Base-by-base conservation (phyloP, 2,797 vertebrate genomes). In the Characodon lateralis region DNA sequence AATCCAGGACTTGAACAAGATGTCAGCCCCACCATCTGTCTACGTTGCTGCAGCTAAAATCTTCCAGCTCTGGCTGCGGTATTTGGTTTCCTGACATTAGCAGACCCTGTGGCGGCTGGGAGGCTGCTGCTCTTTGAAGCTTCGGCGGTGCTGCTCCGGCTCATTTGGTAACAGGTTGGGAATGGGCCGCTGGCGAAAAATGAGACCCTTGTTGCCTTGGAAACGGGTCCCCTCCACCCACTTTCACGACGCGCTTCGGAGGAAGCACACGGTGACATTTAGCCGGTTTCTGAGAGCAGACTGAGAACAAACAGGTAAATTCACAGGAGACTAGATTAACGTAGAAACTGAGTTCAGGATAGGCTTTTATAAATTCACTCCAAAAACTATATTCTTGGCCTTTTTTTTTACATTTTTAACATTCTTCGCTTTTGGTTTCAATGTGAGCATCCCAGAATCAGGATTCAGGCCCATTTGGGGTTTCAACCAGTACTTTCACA, bases 101-200 rank as follows among this genome's bases (percentile, higher is more conserved):
- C 91, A 95, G 95, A 91, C 91, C 95, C 95, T 94, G 94, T 93
- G 90, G 93, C 92, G 91, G 93, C 93, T 91, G 91, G 0, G 83
- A 80, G 92, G 85, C 88, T 73, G 87, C 80, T 78, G 84, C 86
- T 94, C 96, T 97, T 96, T 96, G 95, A 97, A 95, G 96, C 96
- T 91, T 90, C 58, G 43, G 65, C 53, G 75, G 76, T 81, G 89
- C 90, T 87, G 85, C 94, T 95, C 93, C 86, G 83, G 85, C 94
- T 97, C 96, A 97, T 98, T 98, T 97, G 96, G 96, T 96, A 97
- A 97, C 97, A 99, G 97, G 96, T 95, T 98, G 97, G 96, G 96
- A 97, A 96, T 97, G 96, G 96, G 95, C 93, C 94, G 87, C 88
- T 89, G 92, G 94, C 95, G 97, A 97, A 97, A 99, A 97, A 96